These are phyloP conservation scores for Mimachlamys varia DNA, from an alignment of 2,888 invertebrate genomes.

Conservation along the genomic window DNA sequence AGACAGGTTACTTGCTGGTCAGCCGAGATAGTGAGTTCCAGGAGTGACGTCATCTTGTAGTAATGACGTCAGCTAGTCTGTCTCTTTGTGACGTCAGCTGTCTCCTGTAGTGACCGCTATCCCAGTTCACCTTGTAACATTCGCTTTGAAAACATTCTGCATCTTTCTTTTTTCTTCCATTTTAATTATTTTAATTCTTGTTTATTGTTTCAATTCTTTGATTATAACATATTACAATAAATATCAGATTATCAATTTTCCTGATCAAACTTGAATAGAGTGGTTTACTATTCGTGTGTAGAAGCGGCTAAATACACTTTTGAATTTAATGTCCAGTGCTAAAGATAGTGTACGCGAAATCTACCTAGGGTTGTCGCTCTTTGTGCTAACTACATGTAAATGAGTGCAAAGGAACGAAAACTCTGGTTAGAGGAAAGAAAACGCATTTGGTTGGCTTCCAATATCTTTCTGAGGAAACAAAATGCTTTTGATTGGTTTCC, in stretches of 20 bases:
- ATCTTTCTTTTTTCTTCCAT: not conserved
- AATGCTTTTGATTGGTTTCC: not conserved
- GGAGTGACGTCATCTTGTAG: constrained; percentile 33
- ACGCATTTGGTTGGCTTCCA: too few species aligned
- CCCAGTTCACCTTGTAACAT: constrained; percentile 20
- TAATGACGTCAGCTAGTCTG: constrained; percentile 34
- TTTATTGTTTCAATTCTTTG: not conserved
- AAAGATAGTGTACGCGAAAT: too few species aligned
- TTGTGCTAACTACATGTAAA: too few species aligned
- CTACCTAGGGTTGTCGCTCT: too few species aligned
- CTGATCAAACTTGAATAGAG: not conserved
- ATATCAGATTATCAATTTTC: not conserved
- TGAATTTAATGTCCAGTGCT: too few species aligned
- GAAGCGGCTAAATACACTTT: too few species aligned
- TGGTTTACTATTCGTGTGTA: not conserved
- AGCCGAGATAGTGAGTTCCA: constrained; percentile 36
- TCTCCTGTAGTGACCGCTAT: constrained; percentile 34
- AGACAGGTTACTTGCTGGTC: constrained; percentile 33
- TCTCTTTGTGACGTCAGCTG: constrained; percentile 20
- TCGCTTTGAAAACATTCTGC: not conserved
- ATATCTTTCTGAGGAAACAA: too few species aligned
- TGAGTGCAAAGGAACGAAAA: too few species aligned
- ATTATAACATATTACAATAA: not conserved
- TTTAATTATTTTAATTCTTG: too few species aligned
- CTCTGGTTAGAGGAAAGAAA: too few species aligned